phyloP scores from a whole-genome alignment of 1,140 invertebrate species.

The Drosophila parabipectinata region DNA sequence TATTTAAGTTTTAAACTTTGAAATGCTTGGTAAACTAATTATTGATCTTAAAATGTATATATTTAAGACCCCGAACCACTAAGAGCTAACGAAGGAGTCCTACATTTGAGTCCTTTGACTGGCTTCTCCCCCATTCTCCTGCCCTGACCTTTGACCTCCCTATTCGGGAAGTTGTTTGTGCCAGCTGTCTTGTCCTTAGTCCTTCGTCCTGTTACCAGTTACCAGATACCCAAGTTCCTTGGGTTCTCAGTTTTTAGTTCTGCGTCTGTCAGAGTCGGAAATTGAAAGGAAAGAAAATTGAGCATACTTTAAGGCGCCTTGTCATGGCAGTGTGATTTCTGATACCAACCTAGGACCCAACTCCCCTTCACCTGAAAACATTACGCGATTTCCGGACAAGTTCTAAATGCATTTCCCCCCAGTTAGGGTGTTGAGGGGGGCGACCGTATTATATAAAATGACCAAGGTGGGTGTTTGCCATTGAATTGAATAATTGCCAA shows the following conservation, averaged over 20 bases:
- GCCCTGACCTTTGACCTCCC: not conserved
- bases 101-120: constrained; percentile 10
- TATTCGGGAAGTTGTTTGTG: constrained; percentile 61
- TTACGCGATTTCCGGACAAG: constrained; percentile 56
- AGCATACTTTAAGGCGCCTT: constrained; percentile 57
- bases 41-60: too few species aligned
- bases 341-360: not conserved
- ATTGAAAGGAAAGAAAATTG: constrained; percentile 67
- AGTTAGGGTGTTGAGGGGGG: constrained; percentile 9
- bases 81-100: constrained; percentile 17
- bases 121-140: not conserved
- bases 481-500: constrained; percentile 77
- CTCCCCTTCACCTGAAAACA: constrained; percentile 4
- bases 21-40: too few species aligned
- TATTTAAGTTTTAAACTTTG: constrained; percentile 32
- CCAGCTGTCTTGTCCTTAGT: constrained; percentile 41
- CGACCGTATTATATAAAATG: constrained; percentile 51
- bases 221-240: not conserved
- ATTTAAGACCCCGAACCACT: not conserved
- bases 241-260: not conserved
- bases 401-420: constrained; percentile 53
- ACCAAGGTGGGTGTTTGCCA: constrained; percentile 37
- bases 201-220: constrained; percentile 15
- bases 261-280: constrained; percentile 62
- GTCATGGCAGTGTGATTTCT: not conserved